phyloP scores from a whole-genome alignment of 2,113 vertebrate genomes.

The Phyllopteryx taeniolatus region DNA sequence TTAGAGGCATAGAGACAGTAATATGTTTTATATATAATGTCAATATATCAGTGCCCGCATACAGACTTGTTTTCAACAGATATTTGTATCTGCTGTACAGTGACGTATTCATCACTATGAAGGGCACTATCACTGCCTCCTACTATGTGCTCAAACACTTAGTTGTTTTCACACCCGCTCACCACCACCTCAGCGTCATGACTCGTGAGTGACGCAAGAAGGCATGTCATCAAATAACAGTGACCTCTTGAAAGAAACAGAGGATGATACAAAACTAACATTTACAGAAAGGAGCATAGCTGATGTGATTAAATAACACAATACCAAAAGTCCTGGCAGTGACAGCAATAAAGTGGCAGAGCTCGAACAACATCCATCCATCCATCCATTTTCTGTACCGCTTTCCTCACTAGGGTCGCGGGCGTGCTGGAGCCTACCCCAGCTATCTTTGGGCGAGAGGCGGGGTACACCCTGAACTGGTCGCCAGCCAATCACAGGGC shows the following conservation, averaged over 20 bases:
- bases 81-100: conserved; percentile 23
- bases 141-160: conserved; percentile 35
- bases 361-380: background rate
- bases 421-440: too few species aligned
- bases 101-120: conserved; percentile 38
- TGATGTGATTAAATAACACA: background rate
- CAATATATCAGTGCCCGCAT: background rate
- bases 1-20: background rate
- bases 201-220: conserved; percentile 52
- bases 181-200: conserved; percentile 43
- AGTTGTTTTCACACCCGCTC: conserved; percentile 51
- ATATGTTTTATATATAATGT: background rate
- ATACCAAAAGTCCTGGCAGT: too few species aligned
- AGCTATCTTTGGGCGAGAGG: too few species aligned
- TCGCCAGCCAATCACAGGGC: too few species aligned
- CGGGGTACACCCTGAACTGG: too few species aligned
- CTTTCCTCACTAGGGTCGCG: too few species aligned
- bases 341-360: background rate
- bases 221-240: conserved; percentile 50
- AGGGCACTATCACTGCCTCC: conserved; percentile 40
- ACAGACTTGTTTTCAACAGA: conserved; percentile 32
- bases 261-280: conserved; percentile 33
- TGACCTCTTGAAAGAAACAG: conserved; percentile 29
- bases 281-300: conserved; percentile 35
- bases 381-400: too few species aligned